Conservation (phyloP, 2,888 invertebrate species). For the Mimas tiliae region DNA sequence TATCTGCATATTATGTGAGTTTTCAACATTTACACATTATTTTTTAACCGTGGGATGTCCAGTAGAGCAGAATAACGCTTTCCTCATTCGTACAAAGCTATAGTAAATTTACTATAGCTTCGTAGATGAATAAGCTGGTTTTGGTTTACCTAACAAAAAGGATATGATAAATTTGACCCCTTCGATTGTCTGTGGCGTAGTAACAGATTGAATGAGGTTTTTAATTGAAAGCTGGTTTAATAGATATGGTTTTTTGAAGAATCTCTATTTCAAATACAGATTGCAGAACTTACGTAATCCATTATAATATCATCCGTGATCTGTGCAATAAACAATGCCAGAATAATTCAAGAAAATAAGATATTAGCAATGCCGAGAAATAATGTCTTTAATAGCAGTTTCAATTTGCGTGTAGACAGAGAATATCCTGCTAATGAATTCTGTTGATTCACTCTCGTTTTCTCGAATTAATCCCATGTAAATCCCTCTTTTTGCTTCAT, state of each 20-base stretch:
- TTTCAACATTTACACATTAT: constrained; percentile 2
- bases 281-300: too few relatives aligned
- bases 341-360: too few relatives aligned
- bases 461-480: constrained; percentile 48
- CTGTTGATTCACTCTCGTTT: constrained; percentile 46
- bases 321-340: too few relatives aligned
- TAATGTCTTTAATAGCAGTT: constrained; percentile 25
- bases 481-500: constrained; percentile 43
- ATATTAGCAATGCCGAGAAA: too few relatives aligned
- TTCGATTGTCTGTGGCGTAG: background rate
- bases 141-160: background rate
- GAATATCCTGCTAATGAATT: constrained; percentile 52
- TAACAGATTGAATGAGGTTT: background rate
- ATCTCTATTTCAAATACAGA: too few relatives aligned
- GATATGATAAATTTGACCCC: too few relatives aligned
- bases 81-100: background rate
- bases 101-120: too few relatives aligned
- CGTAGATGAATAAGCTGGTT: background rate
- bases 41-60: background rate
- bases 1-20: background rate
- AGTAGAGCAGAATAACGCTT: background rate
- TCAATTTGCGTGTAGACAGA: constrained; percentile 39
- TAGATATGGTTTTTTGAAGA: too few relatives aligned
- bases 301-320: too few relatives aligned
- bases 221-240: too few relatives aligned